Evolutionary conservation across 2,797 vertebrate genomes (phyloP).

Genomic region (Xyrichtys novacula): DNA sequence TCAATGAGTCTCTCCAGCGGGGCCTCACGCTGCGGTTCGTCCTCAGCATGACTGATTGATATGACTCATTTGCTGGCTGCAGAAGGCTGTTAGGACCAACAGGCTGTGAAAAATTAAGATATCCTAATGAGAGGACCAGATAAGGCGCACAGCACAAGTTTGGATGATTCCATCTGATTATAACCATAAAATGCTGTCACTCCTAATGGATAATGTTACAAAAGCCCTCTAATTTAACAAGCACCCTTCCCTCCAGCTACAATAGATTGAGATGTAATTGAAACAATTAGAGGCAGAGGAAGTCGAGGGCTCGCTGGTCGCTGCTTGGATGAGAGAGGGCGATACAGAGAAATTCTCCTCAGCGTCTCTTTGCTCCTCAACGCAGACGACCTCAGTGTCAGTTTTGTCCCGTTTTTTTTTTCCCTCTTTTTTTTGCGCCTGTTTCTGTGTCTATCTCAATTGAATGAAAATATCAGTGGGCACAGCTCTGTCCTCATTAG

Average conservation of each 20-base stretch:
- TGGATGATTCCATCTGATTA: constrained; percentile 85
- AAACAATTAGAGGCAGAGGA: constrained; percentile 81
- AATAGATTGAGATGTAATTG: constrained; percentile 85
- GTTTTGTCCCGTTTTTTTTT: constrained; percentile 64
- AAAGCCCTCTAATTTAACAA: constrained; percentile 82
- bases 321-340: constrained; percentile 56
- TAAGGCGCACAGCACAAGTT: constrained; percentile 78
- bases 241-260: constrained; percentile 81
- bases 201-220: constrained; percentile 84
- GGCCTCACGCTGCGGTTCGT: constrained; percentile 69
- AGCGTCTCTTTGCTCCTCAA: constrained; percentile 48
- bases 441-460: constrained; percentile 70
- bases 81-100: constrained; percentile 71
- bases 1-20: constrained; percentile 55
- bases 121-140: constrained; percentile 83
- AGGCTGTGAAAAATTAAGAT: constrained; percentile 83
- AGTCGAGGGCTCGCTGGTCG: constrained; percentile 61
- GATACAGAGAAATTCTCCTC: constrained; percentile 48
- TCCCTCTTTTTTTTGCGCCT: no score
- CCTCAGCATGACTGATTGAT: constrained; percentile 80
- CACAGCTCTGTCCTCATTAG: constrained; percentile 60
- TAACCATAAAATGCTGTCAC: constrained; percentile 82
- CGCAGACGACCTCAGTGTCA: constrained; percentile 65
- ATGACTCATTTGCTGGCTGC: constrained; percentile 77
- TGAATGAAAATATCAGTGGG: constrained; percentile 69